Percentiles rank a stretch among this genome's conserved stretches.
Evolutionary conservation across 2,113 vertebrate genomes (phyloP).

Genomic region (Poecilia latipinna): DNA sequence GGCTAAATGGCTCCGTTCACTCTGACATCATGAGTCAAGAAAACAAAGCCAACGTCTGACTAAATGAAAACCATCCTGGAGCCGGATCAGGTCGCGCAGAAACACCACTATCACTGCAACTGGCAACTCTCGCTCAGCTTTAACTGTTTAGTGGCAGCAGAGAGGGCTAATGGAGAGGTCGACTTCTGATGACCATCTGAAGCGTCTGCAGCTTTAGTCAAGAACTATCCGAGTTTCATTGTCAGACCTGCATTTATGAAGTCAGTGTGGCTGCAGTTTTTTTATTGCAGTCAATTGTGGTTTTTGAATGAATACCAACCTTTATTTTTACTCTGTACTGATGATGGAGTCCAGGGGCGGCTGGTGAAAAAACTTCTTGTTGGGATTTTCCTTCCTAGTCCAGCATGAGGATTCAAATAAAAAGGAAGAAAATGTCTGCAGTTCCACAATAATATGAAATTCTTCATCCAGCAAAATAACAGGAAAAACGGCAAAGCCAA

Average conservation of each 20-base stretch:
- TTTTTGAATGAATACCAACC: background rate
- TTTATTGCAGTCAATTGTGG: background rate
- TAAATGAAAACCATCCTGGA: conserved; percentile 52
- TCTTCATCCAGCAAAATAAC: no score
- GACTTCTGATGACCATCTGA: background rate
- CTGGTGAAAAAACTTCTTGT: no score
- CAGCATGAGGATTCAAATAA: no score
- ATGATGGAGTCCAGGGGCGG: no score
- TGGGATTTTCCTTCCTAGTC: no score
- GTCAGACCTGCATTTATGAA: background rate
- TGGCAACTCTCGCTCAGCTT: conserved; percentile 29
- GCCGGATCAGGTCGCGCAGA: conserved; percentile 49
- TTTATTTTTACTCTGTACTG: no score
- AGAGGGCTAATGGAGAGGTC: no score
- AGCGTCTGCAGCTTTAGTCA: background rate
- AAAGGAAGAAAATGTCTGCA: no score
- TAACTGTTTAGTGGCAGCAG: background rate
- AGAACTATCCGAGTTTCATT: background rate
- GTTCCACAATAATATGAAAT: no score
- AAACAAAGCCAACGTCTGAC: conserved; percentile 42
- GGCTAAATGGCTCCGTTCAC: conserved; percentile 31
- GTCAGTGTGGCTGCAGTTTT: background rate
- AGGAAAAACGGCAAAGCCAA: no score
- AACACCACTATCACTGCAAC: conserved; percentile 20
- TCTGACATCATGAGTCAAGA: conserved; percentile 57